Base-by-base conservation (phyloP, 1,140 invertebrate genomes). In the Drosophila sproati region DNA sequence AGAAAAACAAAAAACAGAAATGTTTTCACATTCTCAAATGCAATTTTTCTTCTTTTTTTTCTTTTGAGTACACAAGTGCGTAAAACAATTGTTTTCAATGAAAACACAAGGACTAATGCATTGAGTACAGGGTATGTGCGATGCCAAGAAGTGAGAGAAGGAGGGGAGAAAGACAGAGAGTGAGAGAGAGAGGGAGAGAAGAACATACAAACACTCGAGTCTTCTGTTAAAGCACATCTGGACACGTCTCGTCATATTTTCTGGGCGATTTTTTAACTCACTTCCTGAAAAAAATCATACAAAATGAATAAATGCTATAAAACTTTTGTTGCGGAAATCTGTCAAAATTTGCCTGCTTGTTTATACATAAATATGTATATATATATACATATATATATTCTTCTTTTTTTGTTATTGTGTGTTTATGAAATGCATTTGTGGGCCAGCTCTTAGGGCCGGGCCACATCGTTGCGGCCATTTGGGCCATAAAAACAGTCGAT, bases 371-470 rank as follows among this genome's bases (percentile, higher is more conserved):
- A 20, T 20, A 20, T 20, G 20, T 20, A 43, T n/a, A 43, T 4
- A n/a, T n/a, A 8, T 43, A n/a, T n/a, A 8, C n/a, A 4, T 43
- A n/a, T 8, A 8, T 8, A 3, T 39, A 8, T 7, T 39, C 0
- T 6, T 39, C 3, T 39, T 39, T 8, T 39, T 7, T 39, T 39
- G n/a, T 39, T n/a, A 10, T 43, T 71, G 72, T 79, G 39, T 87
- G 80, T 87, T 87, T 82, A 87, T 80, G 73, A 88, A 87, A 87
- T 64, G 77, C 82, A 87, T 87, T 88, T 87, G 87, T 77, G 73
- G 71, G 7, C 28, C 45, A 45, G 63, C 39, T n/a, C 10, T 45
- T 37, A 28, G 50, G 20, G 31, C 29, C 60, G 68, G 62, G 62
- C 82, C 86, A 86, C 82, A 54, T 86, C 82, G 75, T 86, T 86